These are phyloP conservation scores for Melanocharis versteri DNA, from an alignment of 2,113 vertebrate species.

Conservation along the genomic window DNA sequence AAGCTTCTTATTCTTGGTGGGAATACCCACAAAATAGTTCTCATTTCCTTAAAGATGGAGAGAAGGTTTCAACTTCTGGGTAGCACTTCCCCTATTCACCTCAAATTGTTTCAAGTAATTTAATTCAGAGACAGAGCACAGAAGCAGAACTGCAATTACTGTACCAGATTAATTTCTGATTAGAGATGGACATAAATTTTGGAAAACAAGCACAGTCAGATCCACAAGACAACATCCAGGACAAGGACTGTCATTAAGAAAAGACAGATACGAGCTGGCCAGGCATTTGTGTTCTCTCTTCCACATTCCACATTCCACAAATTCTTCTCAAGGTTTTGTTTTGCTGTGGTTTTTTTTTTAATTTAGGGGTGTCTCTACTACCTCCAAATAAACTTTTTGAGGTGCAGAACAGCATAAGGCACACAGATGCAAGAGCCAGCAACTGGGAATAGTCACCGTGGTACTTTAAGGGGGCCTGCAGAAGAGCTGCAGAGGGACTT, in stretches of 20 bases:
- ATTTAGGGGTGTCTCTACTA: not conserved
- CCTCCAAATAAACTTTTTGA: not conserved
- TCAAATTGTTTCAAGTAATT: not conserved
- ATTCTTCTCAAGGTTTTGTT: not conserved
- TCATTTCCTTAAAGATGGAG: not conserved
- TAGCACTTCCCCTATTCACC: not conserved
- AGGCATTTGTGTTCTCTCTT: not conserved
- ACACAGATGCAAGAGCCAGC: not conserved
- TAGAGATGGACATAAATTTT: not conserved
- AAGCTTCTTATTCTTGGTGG: not conserved
- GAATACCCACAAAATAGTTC: not conserved
- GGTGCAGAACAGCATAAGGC: not conserved
- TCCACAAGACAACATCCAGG: not conserved
- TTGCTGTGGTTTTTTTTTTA: not conserved
- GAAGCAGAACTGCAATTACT: not conserved
- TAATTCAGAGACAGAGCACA: not conserved
- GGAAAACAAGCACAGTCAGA: not conserved
- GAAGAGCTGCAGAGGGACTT: not conserved
- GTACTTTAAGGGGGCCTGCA: not conserved
- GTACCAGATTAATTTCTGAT: not conserved
- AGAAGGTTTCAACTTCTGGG: not conserved
- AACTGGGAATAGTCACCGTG: not conserved
- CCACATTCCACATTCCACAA: not conserved
- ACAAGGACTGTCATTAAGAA: not conserved
- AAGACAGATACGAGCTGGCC: not conserved